Percentiles rank a stretch among this genome's conserved stretches.
These are phyloP conservation scores for Podargus strigoides DNA, from an alignment of 2,797 vertebrate species.

Conservation along the genomic window DNA sequence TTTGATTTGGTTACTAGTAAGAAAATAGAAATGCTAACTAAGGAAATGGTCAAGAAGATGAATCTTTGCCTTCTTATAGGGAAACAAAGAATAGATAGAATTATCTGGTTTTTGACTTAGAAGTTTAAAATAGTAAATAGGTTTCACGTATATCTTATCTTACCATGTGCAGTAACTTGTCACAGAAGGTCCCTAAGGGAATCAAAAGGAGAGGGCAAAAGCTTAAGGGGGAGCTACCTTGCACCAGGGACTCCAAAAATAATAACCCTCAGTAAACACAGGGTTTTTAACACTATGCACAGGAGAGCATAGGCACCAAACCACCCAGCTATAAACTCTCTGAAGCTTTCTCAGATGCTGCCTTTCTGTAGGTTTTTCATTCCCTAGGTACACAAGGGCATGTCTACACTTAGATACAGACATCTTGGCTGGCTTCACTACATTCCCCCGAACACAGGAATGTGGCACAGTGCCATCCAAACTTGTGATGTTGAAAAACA, in stretches of 20 bases:
- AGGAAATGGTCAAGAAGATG: neutral
- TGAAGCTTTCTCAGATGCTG: neutral
- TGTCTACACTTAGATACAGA: neutral
- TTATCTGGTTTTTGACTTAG: neutral
- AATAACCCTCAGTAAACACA: neutral
- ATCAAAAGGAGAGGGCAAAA: neutral
- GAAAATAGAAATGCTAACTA: neutral
- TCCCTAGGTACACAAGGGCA: neutral
- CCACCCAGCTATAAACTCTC: neutral
- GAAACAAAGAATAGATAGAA: neutral
- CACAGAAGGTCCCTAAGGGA: neutral
- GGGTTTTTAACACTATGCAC: rapidly evolving
- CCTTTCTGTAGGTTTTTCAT: neutral
- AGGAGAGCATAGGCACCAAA: neutral
- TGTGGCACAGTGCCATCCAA: neutral
- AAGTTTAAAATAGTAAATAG: neutral
- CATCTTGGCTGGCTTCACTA: neutral
- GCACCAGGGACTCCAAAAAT: neutral
- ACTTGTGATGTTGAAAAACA: neutral
- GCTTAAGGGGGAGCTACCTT: neutral
- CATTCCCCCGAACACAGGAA: neutral
- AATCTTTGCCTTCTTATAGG: neutral
- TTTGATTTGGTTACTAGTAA: neutral
- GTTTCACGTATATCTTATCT: neutral
- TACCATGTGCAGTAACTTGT: neutral